Evolutionary conservation across 2,797 vertebrate genomes (phyloP).

Genomic region (Prionace glauca): DNA sequence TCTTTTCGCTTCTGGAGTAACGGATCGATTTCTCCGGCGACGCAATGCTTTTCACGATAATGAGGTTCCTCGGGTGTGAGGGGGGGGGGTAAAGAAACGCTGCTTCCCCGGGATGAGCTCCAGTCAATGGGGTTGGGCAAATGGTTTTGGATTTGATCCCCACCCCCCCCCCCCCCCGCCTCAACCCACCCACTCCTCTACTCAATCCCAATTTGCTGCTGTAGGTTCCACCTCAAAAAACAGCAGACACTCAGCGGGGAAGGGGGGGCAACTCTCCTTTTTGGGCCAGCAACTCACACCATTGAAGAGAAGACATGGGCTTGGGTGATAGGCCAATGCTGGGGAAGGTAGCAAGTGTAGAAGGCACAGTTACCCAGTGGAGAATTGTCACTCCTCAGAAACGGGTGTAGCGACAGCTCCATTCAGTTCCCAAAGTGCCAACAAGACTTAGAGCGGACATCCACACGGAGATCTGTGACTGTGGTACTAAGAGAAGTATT

Average conservation of each 20-base stretch:
- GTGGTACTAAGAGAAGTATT: neutral
- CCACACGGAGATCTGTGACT: neutral
- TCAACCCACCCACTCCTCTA: neutral
- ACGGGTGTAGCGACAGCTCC: too few species aligned
- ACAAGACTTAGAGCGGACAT: neutral
- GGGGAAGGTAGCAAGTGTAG: neutral
- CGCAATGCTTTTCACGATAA: too few species aligned
- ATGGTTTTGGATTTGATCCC: neutral
- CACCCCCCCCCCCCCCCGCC: neutral
- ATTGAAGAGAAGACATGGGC: neutral
- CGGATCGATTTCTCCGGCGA: neutral
- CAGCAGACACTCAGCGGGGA: neutral
- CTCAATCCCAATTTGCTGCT: too few species aligned
- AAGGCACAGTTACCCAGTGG: neutral
- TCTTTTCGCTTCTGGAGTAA: too few species aligned
- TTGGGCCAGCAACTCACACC: neutral
- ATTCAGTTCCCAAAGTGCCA: neutral
- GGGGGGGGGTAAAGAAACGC: neutral
- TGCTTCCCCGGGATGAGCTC: neutral
- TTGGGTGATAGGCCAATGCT: neutral
- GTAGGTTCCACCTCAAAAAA: neutral
- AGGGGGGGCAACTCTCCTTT: neutral
- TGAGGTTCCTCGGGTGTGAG: neutral
- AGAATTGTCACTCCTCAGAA: neutral
- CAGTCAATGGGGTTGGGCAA: neutral